Evolutionary conservation across 2,888 invertebrate species (phyloP).

Genomic region (Hanleya hanleyi): DNA sequence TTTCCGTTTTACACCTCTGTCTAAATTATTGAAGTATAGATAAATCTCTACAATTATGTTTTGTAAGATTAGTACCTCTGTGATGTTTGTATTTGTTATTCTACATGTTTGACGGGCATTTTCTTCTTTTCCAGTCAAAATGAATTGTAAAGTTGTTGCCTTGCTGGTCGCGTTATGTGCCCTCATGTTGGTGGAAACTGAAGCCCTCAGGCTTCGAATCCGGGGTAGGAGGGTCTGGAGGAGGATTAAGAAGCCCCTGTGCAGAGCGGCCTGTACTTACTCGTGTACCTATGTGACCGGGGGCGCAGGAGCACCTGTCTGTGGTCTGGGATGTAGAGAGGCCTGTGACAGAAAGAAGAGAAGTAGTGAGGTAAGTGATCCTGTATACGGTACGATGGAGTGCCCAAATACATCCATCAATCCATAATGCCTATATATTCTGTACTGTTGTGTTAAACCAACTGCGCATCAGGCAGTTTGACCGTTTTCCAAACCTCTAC

Average conservation of each 20-base stretch:
- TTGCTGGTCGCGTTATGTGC: background rate
- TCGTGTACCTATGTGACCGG: conserved; percentile 1
- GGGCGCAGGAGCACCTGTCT: background rate
- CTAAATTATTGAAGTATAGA: too few relatives aligned
- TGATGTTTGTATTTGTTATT: too few relatives aligned
- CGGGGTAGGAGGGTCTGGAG: background rate
- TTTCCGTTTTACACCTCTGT: too few relatives aligned
- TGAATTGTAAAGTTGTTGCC: background rate
- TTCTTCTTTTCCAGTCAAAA: background rate
- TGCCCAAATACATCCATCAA: too few relatives aligned
- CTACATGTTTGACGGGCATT: too few relatives aligned
- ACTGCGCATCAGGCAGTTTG: too few relatives aligned
- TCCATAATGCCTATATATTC: too few relatives aligned
- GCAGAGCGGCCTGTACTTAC: background rate
- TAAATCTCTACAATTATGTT: too few relatives aligned
- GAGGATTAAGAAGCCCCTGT: background rate
- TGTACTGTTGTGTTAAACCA: too few relatives aligned
- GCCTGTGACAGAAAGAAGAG: background rate
- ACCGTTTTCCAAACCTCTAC: too few relatives aligned
- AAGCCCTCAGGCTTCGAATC: background rate
- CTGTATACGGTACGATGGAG: too few relatives aligned
- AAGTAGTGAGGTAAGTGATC: background rate
- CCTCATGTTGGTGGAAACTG: background rate
- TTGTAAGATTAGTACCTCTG: too few relatives aligned
- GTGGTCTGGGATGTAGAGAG: background rate